A percentile compares a stretch with the other conserved stretches of the same genome.
These are phyloP conservation scores for Nematolebias whitei DNA, from an alignment of 2,113 vertebrate species.

Conservation along the genomic window DNA sequence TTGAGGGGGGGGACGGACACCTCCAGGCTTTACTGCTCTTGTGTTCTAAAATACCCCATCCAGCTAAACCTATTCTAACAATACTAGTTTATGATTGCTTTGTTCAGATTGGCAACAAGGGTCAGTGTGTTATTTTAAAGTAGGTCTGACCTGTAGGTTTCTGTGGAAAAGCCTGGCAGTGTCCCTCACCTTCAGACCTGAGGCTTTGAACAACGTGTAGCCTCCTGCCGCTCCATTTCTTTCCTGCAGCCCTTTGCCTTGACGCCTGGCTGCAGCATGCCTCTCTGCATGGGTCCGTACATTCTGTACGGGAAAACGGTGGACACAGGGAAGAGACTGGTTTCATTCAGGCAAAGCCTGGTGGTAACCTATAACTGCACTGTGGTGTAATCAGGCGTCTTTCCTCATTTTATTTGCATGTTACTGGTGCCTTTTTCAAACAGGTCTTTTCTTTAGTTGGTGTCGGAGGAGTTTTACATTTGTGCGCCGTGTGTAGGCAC, in stretches of 20 bases:
- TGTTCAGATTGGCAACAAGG: constrained; percentile 11
- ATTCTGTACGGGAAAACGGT: constrained; percentile 44
- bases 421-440: constrained; percentile 19
- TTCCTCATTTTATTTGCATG: constrained; percentile 53
- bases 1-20: constrained; percentile 52
- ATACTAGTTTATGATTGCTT: constrained; percentile 29
- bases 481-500: constrained; percentile 15
- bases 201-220: constrained; percentile 59
- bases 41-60: constrained; percentile 20
- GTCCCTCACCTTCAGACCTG: constrained; percentile 53
- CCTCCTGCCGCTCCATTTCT: constrained; percentile 51
- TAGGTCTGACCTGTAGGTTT: constrained; percentile 33
- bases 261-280: constrained; percentile 75
- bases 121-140: constrained; percentile 6
- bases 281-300: constrained; percentile 68
- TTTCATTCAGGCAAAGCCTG: constrained; percentile 50
- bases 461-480: constrained; percentile 29
- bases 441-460: constrained; percentile 16
- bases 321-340: constrained; percentile 64
- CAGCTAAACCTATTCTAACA: constrained; percentile 14
- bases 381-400: constrained; percentile 23
- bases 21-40: constrained; percentile 64
- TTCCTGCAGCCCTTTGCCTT: constrained; percentile 70
- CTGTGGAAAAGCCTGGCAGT: constrained; percentile 65
- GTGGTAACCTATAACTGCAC: constrained; percentile 26